phyloP scores from a whole-genome alignment of 2,113 vertebrate genomes.

The Dipodomys spectabilis region DNA sequence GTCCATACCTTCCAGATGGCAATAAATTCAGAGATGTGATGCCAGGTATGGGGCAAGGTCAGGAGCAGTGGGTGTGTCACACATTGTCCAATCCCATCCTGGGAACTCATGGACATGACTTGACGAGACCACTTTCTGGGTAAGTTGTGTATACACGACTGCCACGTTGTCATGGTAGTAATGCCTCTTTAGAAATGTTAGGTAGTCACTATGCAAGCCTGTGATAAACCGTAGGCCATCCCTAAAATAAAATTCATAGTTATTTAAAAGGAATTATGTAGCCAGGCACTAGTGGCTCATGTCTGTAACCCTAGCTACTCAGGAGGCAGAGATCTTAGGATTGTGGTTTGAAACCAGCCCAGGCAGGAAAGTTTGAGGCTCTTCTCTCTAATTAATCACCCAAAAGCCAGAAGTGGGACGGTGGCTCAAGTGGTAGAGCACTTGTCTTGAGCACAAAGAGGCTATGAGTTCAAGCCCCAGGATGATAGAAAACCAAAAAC shows the following conservation, averaged over 20 bases:
- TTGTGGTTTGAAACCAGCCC: no score
- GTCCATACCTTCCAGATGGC: not conserved
- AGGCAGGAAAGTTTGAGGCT: no score
- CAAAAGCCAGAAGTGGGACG: no score
- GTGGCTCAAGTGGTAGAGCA: no score
- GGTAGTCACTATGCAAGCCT: not conserved
- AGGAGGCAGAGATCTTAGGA: no score
- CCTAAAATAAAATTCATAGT: not conserved
- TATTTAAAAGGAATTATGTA: not conserved
- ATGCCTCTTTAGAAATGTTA: not conserved
- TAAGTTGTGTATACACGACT: not conserved
- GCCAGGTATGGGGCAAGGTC: not conserved
- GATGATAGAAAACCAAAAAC: no score
- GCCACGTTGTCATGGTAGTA: not conserved
- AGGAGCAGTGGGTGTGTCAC: accelerated
- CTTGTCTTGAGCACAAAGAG: no score
- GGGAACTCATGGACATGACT: not conserved
- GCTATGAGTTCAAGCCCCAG: no score
- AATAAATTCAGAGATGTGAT: not conserved
- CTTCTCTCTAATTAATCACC: no score
- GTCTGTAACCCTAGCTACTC: no score
- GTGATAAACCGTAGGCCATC: not conserved
- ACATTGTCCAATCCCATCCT: not conserved
- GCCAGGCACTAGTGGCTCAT: no score
- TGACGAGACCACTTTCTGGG: not conserved